These are phyloP conservation scores for Calameuta idolon DNA, from an alignment of 2,888 invertebrate genomes.

Conservation along the genomic window DNA sequence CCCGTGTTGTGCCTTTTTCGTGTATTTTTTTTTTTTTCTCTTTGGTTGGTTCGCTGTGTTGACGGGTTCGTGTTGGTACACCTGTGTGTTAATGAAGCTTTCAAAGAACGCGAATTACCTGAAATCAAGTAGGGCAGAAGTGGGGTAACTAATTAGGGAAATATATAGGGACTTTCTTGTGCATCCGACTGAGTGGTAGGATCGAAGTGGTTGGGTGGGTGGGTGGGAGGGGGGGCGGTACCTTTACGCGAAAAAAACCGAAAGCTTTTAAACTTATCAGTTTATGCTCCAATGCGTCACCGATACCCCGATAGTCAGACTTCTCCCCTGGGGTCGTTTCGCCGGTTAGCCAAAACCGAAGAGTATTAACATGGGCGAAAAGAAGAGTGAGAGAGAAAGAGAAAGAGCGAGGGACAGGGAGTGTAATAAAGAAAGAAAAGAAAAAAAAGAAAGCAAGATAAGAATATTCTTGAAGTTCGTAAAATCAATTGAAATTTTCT, in stretches of 20 bases:
- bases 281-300: slow-evolving; percentile 39
- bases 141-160: background rate
- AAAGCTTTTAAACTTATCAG: slow-evolving; percentile 40
- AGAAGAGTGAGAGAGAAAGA: background rate
- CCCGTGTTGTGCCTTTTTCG: background rate
- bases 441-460: slow-evolving; percentile 4
- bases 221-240: too few species aligned
- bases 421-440: background rate
- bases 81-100: background rate
- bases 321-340: background rate
- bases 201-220: background rate
- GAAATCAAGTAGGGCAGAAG: background rate
- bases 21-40: background rate
- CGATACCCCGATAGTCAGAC: background rate
- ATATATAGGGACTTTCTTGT: background rate
- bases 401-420: background rate
- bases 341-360: background rate
- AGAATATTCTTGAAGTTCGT: background rate
- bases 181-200: background rate
- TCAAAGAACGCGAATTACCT: background rate
- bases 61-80: background rate
- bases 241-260: background rate
- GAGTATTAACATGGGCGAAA: background rate
- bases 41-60: background rate
- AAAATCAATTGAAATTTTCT: background rate